Evolutionary conservation across 2,888 invertebrate species (phyloP).

Genomic region (Cephus rjabovi): DNA sequence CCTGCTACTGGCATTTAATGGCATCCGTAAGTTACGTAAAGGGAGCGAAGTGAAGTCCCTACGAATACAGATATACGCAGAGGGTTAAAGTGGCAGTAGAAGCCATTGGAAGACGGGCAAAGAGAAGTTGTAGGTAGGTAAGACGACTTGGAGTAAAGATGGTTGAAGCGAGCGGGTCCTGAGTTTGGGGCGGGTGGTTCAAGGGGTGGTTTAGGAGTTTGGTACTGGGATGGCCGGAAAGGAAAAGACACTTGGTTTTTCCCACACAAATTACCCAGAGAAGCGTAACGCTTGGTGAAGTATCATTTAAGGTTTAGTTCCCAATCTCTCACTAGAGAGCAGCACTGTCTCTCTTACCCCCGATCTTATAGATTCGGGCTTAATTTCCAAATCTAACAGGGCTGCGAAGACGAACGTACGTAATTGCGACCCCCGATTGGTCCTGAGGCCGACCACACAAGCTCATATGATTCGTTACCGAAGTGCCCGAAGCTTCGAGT

Average conservation of each 20-base stretch:
- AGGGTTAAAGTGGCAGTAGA: not conserved
- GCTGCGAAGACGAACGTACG: slow-evolving; percentile 21
- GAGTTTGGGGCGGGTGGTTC: not conserved
- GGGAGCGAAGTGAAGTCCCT: slow-evolving; percentile 4
- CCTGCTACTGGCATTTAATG: slow-evolving; percentile 50
- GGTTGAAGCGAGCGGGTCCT: slow-evolving; percentile 12
- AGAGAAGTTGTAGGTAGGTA: slow-evolving; percentile 8
- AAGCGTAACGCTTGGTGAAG: slow-evolving; percentile 42
- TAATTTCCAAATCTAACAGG: slow-evolving; percentile 43
- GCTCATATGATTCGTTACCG: slow-evolving; percentile 24
- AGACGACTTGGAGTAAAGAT: slow-evolving; percentile 13
- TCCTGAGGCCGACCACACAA: slow-evolving; percentile 31
- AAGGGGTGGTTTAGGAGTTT: not conserved
- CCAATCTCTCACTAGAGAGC: slow-evolving; percentile 40
- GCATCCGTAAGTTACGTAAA: slow-evolving; percentile 48
- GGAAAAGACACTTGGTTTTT: slow-evolving; percentile 48
- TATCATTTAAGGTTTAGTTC: slow-evolving; percentile 54
- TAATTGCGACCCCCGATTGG: not conserved
- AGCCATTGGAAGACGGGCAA: slow-evolving; percentile 6
- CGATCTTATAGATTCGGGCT: slow-evolving; percentile 30
- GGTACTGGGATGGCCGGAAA: slow-evolving; percentile 22
- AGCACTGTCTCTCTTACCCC: not conserved
- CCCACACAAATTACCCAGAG: slow-evolving; percentile 57
- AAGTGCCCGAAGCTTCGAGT: not conserved
- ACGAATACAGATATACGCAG: not conserved